phyloP scores from a whole-genome alignment of 2,888 invertebrate species.

The Tineola bisselliella region DNA sequence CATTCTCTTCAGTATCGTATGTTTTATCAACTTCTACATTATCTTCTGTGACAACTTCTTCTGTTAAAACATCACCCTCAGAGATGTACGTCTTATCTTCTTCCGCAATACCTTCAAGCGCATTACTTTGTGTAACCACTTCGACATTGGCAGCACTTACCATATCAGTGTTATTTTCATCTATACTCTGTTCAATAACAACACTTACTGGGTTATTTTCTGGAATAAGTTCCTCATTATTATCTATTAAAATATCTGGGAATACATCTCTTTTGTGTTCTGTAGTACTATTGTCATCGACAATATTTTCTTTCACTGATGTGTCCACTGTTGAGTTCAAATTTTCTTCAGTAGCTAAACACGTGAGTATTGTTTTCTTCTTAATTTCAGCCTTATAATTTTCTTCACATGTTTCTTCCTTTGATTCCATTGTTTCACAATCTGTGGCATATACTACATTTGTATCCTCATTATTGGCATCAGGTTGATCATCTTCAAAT shows the following conservation, averaged over 20 bases:
- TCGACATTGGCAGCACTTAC: slow-evolving; percentile 2
- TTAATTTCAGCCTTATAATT: background rate
- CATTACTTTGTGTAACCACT: slow-evolving; percentile 17
- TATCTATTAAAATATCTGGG: background rate
- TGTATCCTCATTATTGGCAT: background rate
- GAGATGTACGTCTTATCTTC: slow-evolving; percentile 23
- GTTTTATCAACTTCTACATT: slow-evolving; percentile 13
- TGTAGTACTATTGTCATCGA: background rate
- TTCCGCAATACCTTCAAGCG: slow-evolving; percentile 19
- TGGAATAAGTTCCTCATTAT: background rate
- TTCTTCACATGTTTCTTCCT: background rate
- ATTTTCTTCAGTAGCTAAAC: background rate
- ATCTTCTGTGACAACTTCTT: slow-evolving; percentile 22
- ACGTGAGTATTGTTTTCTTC: background rate
- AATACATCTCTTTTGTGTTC: too few species aligned
- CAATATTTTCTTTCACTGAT: background rate
- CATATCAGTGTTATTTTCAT: background rate
- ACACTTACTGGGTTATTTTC: background rate
- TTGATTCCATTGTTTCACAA: background rate
- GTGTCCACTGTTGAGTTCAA: background rate
- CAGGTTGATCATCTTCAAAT: background rate
- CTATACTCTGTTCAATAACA: background rate
- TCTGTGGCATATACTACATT: too few species aligned
- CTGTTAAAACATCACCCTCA: slow-evolving; percentile 25
- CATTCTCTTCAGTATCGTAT: background rate